A percentile compares a stretch with the other conserved stretches of the same genome.
These are phyloP conservation scores for Rhynchomys soricoides DNA, from an alignment of 2,113 vertebrate genomes.

Conservation along the genomic window DNA sequence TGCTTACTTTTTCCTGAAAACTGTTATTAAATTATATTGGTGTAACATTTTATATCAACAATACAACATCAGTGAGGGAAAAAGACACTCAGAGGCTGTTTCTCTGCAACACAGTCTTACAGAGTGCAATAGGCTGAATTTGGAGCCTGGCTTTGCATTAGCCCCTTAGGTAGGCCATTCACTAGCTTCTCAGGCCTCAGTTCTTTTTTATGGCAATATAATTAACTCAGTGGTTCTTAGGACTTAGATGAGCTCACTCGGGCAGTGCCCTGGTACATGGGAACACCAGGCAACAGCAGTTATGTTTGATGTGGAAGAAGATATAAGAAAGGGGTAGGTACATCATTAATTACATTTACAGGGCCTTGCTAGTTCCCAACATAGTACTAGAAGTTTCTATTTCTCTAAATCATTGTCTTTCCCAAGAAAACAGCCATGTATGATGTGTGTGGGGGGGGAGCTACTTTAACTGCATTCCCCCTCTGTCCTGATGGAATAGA, in stretches of 20 bases:
- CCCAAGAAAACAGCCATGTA: background rate
- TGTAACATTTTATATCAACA: slow-evolving; percentile 13
- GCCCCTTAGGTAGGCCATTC: background rate
- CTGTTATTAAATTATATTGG: slow-evolving; percentile 49
- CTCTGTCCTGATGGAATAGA: background rate
- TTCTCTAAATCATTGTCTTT: background rate
- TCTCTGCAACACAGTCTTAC: background rate
- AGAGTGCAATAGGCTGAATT: background rate
- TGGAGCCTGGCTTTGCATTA: background rate
- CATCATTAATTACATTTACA: background rate
- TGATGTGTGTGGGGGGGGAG: background rate
- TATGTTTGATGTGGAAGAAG: background rate
- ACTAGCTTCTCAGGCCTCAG: background rate
- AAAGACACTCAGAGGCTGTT: background rate
- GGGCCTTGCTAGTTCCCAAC: background rate
- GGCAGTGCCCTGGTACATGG: background rate
- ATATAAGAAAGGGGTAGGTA: background rate
- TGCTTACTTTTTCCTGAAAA: slow-evolving; percentile 43
- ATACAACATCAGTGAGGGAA: background rate
- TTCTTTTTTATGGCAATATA: background rate
- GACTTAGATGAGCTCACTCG: background rate
- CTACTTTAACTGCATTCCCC: background rate
- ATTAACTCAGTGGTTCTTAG: background rate
- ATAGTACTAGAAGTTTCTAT: background rate
- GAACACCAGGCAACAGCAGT: background rate